Conservation (phyloP, 1,140 invertebrate species). For the Lepidotrigona ventralis region DNA sequence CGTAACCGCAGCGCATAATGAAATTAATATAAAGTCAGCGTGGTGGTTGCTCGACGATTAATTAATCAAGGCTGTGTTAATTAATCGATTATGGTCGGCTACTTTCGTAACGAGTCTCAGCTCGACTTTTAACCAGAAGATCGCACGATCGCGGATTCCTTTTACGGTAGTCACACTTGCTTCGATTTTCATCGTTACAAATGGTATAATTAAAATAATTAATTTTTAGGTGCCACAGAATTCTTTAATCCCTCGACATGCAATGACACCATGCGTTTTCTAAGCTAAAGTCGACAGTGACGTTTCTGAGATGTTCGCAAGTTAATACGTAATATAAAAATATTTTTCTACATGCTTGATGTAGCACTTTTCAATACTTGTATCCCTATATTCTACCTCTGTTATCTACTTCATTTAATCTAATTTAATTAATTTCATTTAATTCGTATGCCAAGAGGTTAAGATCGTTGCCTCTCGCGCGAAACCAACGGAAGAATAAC, state of each 20-base stretch:
- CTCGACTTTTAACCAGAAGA: neutral
- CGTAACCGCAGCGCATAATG: neutral
- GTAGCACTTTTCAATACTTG: too few relatives aligned
- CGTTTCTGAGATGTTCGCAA: too few relatives aligned
- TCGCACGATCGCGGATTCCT: neutral
- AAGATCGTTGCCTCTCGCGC: neutral
- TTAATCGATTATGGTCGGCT: neutral
- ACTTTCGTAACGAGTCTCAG: neutral
- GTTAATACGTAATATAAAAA: too few relatives aligned
- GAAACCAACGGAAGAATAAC: slow-evolving; percentile 7
- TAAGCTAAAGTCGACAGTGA: too few relatives aligned
- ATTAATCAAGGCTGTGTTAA: neutral
- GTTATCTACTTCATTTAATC: neutral
- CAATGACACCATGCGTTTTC: too few relatives aligned
- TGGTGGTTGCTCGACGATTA: neutral
- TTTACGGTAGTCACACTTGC: neutral
- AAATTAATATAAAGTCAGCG: slow-evolving; percentile 18
- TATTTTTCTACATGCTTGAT: too few relatives aligned
- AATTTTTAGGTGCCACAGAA: too few relatives aligned
- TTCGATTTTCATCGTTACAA: slow-evolving; percentile 60
- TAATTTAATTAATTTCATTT: too few relatives aligned
- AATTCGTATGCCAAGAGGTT: too few relatives aligned
- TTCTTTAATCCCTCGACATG: too few relatives aligned
- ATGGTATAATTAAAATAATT: too few relatives aligned
- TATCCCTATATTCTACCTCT: neutral